Conservation (phyloP, 1,140 invertebrate species). For the Anastatus disparis region DNA sequence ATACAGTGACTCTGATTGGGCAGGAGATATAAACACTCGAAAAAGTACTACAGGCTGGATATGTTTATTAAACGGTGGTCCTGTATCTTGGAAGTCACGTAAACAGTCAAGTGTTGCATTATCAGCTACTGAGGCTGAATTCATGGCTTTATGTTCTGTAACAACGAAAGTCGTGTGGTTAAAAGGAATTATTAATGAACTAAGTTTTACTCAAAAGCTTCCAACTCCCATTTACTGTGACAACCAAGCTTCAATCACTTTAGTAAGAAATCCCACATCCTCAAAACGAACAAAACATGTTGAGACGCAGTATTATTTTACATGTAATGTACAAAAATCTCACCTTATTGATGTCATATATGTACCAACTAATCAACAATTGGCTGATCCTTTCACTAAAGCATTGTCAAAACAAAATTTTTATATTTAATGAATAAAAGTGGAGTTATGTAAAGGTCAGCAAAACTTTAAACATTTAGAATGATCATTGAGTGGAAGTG, state of each 20-base stretch:
- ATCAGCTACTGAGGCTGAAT: slow-evolving; percentile 57
- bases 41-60: slow-evolving; percentile 50
- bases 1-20: slow-evolving; percentile 46
- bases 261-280: slow-evolving; percentile 44
- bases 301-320: slow-evolving; percentile 47
- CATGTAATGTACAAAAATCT: slow-evolving; percentile 40
- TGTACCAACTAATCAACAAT: slow-evolving; percentile 45
- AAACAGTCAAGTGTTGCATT: slow-evolving; percentile 55
- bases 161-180: slow-evolving; percentile 28
- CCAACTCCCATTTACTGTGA: slow-evolving; percentile 39
- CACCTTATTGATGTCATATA: slow-evolving; percentile 43
- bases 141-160: slow-evolving; percentile 42
- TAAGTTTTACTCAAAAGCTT: neutral
- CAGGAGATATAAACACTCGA: slow-evolving; percentile 46
- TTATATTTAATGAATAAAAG: slow-evolving; percentile 8
- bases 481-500: too few relatives aligned
- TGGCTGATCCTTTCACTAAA: neutral
- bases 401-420: neutral
- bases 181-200: slow-evolving; percentile 13
- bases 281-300: slow-evolving; percentile 46
- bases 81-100: slow-evolving; percentile 52
- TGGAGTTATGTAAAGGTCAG: too few relatives aligned
- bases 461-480: too few relatives aligned
- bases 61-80: slow-evolving; percentile 39
- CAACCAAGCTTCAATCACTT: slow-evolving; percentile 31